phyloP scores from a whole-genome alignment of 2,113 vertebrate species.

The Anolis sagrei region DNA sequence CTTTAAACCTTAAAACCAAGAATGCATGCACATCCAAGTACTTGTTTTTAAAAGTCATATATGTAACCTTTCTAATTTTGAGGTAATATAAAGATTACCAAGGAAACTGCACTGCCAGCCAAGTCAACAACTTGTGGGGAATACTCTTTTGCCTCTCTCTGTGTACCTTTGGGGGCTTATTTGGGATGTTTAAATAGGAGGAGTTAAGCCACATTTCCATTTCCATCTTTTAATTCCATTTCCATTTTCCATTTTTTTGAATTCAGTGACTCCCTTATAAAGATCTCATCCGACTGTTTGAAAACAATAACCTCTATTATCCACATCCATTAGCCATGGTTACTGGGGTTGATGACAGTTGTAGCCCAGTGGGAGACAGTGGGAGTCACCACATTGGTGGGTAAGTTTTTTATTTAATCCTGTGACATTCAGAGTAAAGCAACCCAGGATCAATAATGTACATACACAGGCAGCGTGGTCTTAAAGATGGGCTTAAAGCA shows the following conservation, averaged over 20 bases:
- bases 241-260: not conserved
- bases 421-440: not conserved
- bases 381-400: not conserved
- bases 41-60: not conserved
- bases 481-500: too few species aligned
- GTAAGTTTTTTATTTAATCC: too few species aligned
- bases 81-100: not conserved
- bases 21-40: not conserved
- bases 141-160: not conserved
- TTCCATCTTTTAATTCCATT: too few species aligned
- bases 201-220: not conserved
- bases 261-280: not conserved
- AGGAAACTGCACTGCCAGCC: not conserved
- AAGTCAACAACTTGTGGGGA: not conserved
- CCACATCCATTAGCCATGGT: not conserved
- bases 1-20: not conserved
- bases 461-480: too few species aligned
- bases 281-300: not conserved
- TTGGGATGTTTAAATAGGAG: not conserved
- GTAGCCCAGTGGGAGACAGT: not conserved
- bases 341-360: not conserved
- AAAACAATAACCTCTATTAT: not conserved
- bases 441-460: not conserved
- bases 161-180: not conserved
- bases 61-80: not conserved